A percentile compares a stretch with the other conserved stretches of the same genome.
Conservation (phyloP, 2,113 vertebrate genomes). For the Rissa tridactyla region DNA sequence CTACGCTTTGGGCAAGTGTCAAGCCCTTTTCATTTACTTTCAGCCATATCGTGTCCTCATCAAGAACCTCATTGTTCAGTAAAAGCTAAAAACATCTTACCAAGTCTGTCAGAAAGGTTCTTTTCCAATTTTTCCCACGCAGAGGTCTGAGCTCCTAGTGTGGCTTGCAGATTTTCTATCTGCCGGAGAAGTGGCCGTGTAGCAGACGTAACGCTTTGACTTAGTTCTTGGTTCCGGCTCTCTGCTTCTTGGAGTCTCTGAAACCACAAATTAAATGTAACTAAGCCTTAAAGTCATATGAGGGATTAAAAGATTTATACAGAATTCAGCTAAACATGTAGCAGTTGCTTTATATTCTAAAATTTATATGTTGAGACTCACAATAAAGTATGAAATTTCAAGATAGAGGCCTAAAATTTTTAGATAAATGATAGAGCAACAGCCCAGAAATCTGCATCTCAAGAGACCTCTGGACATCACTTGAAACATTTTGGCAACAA, state of each 20-base stretch:
- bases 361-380: neutral
- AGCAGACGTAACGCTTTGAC: slow-evolving; percentile 92
- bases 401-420: neutral
- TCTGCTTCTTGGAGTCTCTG: slow-evolving; percentile 96
- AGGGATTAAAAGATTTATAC: neutral
- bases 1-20: rapidly evolving
- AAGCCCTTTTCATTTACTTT: neutral
- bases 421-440: neutral
- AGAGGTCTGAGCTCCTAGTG: slow-evolving; percentile 86
- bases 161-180: slow-evolving; percentile 96
- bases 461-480: neutral
- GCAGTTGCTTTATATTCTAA: neutral
- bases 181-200: slow-evolving; percentile 93
- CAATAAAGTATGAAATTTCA: neutral
- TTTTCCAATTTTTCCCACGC: slow-evolving; percentile 97
- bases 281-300: neutral
- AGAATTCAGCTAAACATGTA: neutral
- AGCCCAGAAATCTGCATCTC: neutral
- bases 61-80: neutral
- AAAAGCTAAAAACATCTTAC: slow-evolving; percentile 66
- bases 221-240: slow-evolving; percentile 92
- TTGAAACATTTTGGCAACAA: neutral
- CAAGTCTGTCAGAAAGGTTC: slow-evolving; percentile 92
- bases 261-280: neutral
- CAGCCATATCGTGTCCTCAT: neutral